These are phyloP conservation scores for Rachycentron canadum DNA, from an alignment of 2,797 vertebrate genomes.

Conservation along the genomic window DNA sequence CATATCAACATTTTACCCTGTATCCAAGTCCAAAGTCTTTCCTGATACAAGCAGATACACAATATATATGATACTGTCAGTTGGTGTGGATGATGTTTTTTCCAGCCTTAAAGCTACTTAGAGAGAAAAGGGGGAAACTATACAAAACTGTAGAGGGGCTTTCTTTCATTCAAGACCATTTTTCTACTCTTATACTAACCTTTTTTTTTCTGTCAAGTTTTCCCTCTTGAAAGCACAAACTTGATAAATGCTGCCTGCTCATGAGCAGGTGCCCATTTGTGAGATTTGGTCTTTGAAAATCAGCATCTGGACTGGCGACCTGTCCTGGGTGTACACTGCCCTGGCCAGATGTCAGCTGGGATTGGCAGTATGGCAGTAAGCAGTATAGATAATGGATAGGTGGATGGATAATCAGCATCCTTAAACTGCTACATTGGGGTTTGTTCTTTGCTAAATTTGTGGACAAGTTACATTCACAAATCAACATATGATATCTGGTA, in stretches of 20 bases:
- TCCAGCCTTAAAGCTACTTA: background rate
- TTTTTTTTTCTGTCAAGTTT: background rate
- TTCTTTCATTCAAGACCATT: background rate
- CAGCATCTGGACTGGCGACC: no score
- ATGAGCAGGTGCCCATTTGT: background rate
- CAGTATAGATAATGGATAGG: no score
- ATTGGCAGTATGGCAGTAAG: no score
- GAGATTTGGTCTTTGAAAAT: background rate
- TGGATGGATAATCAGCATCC: constrained; percentile 5
- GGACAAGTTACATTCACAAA: constrained; percentile 6
- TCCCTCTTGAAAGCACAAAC: background rate
- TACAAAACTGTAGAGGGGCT: no score
- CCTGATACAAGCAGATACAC: no score
- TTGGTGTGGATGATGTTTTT: background rate
- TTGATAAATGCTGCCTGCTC: constrained; percentile 21
- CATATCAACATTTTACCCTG: no score
- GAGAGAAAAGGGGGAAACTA: background rate
- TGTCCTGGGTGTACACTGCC: no score
- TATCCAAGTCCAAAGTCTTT: no score
- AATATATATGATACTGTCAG: no score
- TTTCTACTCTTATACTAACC: background rate
- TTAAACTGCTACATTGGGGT: background rate
- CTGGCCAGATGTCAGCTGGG: no score
- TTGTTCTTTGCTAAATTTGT: no score
- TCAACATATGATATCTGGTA: background rate